Conservation (phyloP, 2,888 invertebrate genomes). For the Stenoptilia bipunctidactyla region DNA sequence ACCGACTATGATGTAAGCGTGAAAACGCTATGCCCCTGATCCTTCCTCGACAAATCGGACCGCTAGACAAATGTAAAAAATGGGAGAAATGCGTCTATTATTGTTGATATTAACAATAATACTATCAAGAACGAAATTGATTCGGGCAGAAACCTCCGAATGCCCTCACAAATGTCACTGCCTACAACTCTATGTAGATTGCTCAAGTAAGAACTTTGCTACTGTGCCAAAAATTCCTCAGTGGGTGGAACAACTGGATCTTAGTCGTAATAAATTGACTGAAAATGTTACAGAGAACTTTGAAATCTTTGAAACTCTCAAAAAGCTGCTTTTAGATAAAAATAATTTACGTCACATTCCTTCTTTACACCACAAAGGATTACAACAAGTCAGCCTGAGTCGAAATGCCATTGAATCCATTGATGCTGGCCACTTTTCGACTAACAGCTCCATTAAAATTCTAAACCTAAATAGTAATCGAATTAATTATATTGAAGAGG, state of each 20-base stretch:
- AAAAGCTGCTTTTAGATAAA: slow-evolving; percentile 65
- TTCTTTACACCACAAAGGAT: slow-evolving; percentile 58
- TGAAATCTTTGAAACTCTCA: slow-evolving; percentile 38
- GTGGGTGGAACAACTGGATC: slow-evolving; percentile 83
- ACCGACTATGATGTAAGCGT: slow-evolving; percentile 47
- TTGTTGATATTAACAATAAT: slow-evolving; percentile 42
- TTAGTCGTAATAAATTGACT: slow-evolving; percentile 57
- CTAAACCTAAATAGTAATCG: slow-evolving; percentile 73
- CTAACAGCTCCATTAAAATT: slow-evolving; percentile 55
- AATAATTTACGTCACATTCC: slow-evolving; percentile 71
- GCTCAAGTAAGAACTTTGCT: slow-evolving; percentile 78
- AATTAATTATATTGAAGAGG: slow-evolving; percentile 77
- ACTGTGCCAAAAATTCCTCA: slow-evolving; percentile 80
- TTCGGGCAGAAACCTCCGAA: slow-evolving; percentile 48
- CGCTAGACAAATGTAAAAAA: slow-evolving; percentile 58
- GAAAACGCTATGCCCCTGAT: slow-evolving; percentile 29
- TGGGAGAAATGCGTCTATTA: slow-evolving; percentile 60
- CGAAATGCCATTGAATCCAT: slow-evolving; percentile 74
- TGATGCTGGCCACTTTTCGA: slow-evolving; percentile 70
- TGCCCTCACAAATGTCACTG: slow-evolving; percentile 81
- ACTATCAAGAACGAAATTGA: slow-evolving; percentile 33
- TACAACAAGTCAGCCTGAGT: slow-evolving; percentile 74
- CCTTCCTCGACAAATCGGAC: slow-evolving; percentile 36
- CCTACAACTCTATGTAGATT: slow-evolving; percentile 80
- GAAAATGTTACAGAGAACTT: slow-evolving; percentile 47